Evolutionary conservation across 2,113 vertebrate genomes (phyloP).

Genomic region (Pachyramphus minor): DNA sequence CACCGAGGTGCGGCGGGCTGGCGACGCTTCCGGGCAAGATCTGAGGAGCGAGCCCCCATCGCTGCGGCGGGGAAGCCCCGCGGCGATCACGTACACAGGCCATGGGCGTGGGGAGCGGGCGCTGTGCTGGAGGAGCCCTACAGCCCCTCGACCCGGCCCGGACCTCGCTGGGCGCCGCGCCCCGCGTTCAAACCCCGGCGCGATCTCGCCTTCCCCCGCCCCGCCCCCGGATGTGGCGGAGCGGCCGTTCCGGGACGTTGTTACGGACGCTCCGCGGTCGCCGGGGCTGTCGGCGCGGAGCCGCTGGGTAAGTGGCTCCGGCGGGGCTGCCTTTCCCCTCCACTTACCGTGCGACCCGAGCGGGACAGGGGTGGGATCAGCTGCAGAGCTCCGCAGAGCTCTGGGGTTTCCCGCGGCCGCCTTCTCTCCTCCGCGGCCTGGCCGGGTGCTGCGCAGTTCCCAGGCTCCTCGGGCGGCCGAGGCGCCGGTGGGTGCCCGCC

Average conservation of each 20-base stretch:
- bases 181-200: fast-evolving
- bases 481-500: neutral
- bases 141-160: fast-evolving
- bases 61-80: too few relatives aligned
- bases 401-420: neutral
- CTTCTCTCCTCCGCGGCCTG: neutral
- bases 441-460: neutral
- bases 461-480: neutral
- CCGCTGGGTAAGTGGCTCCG: constrained; percentile 8
- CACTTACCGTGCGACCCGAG: neutral
- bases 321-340: neutral
- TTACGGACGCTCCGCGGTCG: constrained; percentile 27
- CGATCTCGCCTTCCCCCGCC: neutral
- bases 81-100: neutral
- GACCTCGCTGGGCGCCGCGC: fast-evolving
- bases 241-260: constrained; percentile 45
- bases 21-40: fast-evolving
- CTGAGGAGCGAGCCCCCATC: fast-evolving
- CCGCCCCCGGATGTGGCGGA: constrained; percentile 40
- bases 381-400: neutral
- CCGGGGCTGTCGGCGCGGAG: neutral
- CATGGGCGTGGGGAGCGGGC: too few relatives aligned
- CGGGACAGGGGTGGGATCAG: neutral
- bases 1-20: neutral
- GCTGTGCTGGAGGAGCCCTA: fast-evolving